Evolutionary conservation across 2,113 vertebrate species (phyloP).

Genomic region (Atractosteus spatula): DNA sequence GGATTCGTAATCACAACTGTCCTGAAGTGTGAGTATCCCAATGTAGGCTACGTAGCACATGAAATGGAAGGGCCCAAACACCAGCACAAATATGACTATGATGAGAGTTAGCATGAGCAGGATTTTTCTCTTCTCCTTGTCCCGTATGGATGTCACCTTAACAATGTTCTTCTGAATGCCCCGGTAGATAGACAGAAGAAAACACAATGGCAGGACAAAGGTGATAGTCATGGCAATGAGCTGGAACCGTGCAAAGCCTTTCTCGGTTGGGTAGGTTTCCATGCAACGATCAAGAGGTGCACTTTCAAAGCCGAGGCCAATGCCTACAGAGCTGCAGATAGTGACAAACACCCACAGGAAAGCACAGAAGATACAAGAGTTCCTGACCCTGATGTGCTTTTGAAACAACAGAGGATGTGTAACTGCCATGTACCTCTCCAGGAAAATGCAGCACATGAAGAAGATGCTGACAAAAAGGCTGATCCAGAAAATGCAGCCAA

Average conservation of each 20-base stretch:
- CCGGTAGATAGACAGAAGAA: not conserved
- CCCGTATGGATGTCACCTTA: conserved; percentile 9
- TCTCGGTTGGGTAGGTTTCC: not conserved
- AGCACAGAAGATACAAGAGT: not conserved
- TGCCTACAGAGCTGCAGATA: not conserved
- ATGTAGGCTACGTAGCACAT: conserved; percentile 15
- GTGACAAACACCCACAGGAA: not conserved
- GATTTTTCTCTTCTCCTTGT: conserved; percentile 20
- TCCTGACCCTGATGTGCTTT: not conserved
- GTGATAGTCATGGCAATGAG: not conserved
- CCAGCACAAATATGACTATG: conserved; percentile 16
- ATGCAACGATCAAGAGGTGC: not conserved
- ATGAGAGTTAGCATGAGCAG: conserved; percentile 13
- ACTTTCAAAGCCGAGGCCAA: not conserved
- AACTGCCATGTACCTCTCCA: conserved; percentile 29
- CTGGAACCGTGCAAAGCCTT: not conserved
- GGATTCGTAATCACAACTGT: not conserved
- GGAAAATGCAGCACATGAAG: conserved; percentile 29
- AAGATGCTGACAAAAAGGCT: conserved; percentile 24
- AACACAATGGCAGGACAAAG: conserved; percentile 18
- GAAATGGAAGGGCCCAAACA: conserved; percentile 22
- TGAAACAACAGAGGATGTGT: conserved; percentile 8
- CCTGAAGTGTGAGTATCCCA: not conserved
- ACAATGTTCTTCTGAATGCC: not conserved
- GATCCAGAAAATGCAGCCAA: conserved; percentile 19